A percentile compares a stretch with the other conserved stretches of the same genome.
Evolutionary conservation across 1,140 invertebrate species (phyloP).

Genomic region (Drosophila pseudoananassae): DNA sequence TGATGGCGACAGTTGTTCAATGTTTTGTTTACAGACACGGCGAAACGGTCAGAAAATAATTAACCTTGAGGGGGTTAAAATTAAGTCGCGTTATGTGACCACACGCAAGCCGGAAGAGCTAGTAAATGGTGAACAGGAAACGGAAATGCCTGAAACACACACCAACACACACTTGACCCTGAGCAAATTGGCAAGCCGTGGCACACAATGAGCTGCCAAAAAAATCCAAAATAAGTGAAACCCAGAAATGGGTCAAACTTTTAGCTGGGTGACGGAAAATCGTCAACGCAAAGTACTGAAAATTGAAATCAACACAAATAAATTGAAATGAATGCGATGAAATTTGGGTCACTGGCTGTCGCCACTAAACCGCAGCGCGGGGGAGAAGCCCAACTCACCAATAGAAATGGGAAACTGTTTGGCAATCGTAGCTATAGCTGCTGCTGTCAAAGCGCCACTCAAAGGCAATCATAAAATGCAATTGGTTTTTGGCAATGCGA

Average conservation of each 20-base stretch:
- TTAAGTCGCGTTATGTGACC: conserved; percentile 57
- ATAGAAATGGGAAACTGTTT: conserved; percentile 61
- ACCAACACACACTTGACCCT: conserved; percentile 26
- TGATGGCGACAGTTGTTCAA: conserved; percentile 74
- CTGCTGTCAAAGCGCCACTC: conserved; percentile 59
- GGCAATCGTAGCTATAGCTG: conserved; percentile 43
- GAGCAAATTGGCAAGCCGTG: conserved; percentile 19
- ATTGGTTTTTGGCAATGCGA: conserved; percentile 73
- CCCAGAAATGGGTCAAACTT: conserved; percentile 48
- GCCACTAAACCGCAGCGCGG: conserved; percentile 31
- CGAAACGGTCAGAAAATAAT: conserved; percentile 42
- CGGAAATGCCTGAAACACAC: conserved; percentile 48
- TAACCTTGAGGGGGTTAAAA: conserved; percentile 69
- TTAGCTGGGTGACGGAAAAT: conserved; percentile 41
- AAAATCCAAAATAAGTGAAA: conserved; percentile 12
- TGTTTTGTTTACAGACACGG: conserved; percentile 61
- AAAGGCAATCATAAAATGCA: conserved; percentile 80
- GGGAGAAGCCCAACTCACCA: conserved; percentile 52
- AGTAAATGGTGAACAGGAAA: conserved; percentile 52
- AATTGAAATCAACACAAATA: conserved; percentile 55
- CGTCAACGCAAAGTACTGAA: conserved; percentile 51
- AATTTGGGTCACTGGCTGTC: conserved; percentile 68
- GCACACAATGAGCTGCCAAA: conserved; percentile 29
- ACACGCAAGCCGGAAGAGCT: conserved; percentile 24
- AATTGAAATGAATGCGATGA: conserved; percentile 56